Conservation (phyloP, 2,888 invertebrate genomes). For the Lasioglossum calceatum region DNA sequence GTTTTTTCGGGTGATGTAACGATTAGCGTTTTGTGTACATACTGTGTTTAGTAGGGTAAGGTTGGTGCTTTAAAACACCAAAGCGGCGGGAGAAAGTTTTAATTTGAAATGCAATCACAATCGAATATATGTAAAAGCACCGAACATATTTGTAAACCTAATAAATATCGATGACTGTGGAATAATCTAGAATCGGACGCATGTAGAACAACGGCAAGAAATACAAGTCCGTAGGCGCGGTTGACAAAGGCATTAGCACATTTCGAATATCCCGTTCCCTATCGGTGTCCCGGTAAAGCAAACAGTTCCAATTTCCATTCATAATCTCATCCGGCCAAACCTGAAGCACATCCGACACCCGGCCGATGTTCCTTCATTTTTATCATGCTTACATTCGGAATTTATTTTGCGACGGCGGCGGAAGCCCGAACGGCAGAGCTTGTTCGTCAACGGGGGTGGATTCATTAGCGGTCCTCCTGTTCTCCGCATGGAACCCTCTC, state of each 20-base stretch:
- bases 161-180: background rate
- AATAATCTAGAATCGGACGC: background rate
- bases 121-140: no score
- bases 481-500: conserved; percentile 58
- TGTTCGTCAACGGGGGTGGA: conserved; percentile 47
- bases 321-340: background rate
- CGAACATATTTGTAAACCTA: no score
- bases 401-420: conserved; percentile 35
- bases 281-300: conserved; percentile 19
- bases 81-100: no score
- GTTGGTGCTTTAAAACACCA: no score
- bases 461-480: conserved; percentile 77
- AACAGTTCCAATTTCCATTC: conserved; percentile 38
- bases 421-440: conserved; percentile 21
- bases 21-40: no score
- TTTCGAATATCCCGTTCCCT: background rate
- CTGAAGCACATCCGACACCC: conserved; percentile 8
- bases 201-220: background rate
- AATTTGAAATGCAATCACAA: no score
- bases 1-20: no score
- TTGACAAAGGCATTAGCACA: conserved; percentile 4
- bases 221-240: background rate
- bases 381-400: conserved; percentile 38
- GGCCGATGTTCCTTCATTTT: conserved; percentile 31
- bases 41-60: no score